Conservation (phyloP, 2,888 invertebrate species). For the Drosophila macrospina region DNA sequence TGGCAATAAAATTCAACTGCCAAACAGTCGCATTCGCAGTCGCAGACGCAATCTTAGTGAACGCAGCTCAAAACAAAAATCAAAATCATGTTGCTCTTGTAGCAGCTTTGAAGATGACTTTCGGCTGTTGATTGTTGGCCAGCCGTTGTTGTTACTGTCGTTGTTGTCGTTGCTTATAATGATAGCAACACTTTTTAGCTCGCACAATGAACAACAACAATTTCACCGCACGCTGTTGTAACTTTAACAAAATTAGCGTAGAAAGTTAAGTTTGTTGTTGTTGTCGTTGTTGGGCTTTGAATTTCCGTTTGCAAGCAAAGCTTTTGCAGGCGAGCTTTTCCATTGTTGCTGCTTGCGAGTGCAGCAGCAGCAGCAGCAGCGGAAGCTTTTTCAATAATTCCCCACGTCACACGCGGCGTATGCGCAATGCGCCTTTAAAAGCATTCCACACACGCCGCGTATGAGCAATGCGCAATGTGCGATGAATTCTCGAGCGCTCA, state of each 20-base stretch:
- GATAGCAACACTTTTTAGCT: conserved; percentile 63
- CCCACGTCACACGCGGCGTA: conserved; percentile 58
- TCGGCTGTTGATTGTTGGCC: conserved; percentile 59
- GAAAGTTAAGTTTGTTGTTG: conserved; percentile 62
- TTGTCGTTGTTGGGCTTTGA: conserved; percentile 32
- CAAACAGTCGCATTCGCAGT: conserved; percentile 53
- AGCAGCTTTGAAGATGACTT: conserved; percentile 59
- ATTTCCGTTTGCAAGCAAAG: conserved; percentile 56
- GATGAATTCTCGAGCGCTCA: conserved; percentile 29
- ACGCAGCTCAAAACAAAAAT: conserved; percentile 65
- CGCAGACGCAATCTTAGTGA: conserved; percentile 55
- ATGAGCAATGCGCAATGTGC: conserved; percentile 51
- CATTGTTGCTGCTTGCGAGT: conserved; percentile 5
- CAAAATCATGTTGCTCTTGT: conserved; percentile 48
- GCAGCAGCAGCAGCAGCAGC: conserved; percentile 29
- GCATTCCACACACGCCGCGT: conserved; percentile 68
- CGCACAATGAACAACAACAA: conserved; percentile 42
- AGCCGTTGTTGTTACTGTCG: conserved; percentile 22
- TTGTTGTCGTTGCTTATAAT: conserved; percentile 61
- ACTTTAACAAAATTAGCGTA: conserved; percentile 67
- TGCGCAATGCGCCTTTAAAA: conserved; percentile 72
- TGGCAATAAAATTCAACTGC: conserved; percentile 77
- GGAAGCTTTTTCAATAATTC: conserved; percentile 45
- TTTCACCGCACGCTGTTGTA: conserved; percentile 66
- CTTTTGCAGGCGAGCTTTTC: conserved; percentile 51